Conservation (phyloP, 1,140 invertebrate species). For the Macrobrachium nipponense region DNA sequence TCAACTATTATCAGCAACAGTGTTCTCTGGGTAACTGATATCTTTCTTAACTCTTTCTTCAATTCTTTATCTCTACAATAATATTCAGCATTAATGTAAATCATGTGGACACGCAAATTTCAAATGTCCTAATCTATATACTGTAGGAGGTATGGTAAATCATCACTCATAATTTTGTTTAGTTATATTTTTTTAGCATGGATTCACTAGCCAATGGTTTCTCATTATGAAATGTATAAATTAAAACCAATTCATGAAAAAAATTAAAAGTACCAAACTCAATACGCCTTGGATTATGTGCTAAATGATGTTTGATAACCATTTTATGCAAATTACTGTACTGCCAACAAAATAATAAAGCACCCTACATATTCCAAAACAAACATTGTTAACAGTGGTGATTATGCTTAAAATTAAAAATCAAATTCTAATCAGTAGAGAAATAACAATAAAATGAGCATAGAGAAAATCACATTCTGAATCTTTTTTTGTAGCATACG, state of each 20-base stretch:
- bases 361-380: constrained; percentile 32
- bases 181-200: constrained; percentile 50
- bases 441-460: constrained; percentile 30
- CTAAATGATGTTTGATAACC: constrained; percentile 24
- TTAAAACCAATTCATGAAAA: constrained; percentile 38
- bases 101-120: no score
- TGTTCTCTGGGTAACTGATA: no score
- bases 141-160: background rate
- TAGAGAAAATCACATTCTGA: constrained; percentile 24
- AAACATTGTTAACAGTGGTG: constrained; percentile 19
- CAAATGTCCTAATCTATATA: no score
- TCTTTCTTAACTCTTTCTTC: no score
- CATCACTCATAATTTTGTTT: constrained; percentile 23
- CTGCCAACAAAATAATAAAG: constrained; percentile 27
- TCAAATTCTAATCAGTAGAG: constrained; percentile 12
- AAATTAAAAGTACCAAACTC: constrained; percentile 31
- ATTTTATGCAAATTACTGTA: constrained; percentile 15
- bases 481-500: constrained; percentile 20
- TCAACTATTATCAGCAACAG: no score
- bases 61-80: no score
- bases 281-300: constrained; percentile 10
- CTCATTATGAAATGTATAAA: constrained; percentile 47
- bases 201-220: constrained; percentile 52
- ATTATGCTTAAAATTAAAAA: constrained; percentile 29
- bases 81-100: no score